Conservation (phyloP, 2,113 vertebrate species). For the Lepisosteus osseus region DNA sequence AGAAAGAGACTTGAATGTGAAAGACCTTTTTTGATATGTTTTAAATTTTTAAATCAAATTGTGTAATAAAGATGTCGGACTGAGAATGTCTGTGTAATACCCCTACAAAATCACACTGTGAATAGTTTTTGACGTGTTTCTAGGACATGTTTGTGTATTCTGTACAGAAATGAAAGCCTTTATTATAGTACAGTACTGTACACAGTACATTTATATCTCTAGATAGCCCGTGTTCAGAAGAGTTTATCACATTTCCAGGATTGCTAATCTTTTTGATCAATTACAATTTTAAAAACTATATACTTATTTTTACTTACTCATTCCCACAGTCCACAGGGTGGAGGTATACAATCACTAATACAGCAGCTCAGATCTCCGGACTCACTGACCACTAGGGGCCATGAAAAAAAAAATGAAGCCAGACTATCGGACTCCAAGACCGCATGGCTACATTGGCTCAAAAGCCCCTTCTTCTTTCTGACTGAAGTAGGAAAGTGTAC, state of each 20-base stretch:
- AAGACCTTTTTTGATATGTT: not conserved
- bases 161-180: too few species aligned
- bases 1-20: too few species aligned
- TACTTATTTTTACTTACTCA: not conserved
- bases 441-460: not conserved
- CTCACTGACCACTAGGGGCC: not conserved
- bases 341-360: constrained; percentile 43
- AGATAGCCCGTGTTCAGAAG: too few species aligned
- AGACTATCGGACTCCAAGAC: constrained; percentile 2
- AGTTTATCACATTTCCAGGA: too few species aligned
- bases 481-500: not conserved
- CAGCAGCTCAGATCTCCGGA: not conserved
- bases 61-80: too few species aligned
- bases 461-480: not conserved
- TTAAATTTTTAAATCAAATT: not conserved
- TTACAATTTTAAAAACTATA: too few species aligned
- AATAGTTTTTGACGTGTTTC: too few species aligned
- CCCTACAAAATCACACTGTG: too few species aligned
- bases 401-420: not conserved
- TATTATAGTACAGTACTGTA: too few species aligned
- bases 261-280: not conserved
- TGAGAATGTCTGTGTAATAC: too few species aligned
- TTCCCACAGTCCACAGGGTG: constrained; percentile 52
- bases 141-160: too few species aligned
- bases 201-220: too few species aligned